Evolutionary conservation across 2,888 invertebrate species (phyloP).

Genomic region (Cartodere bifasciata): DNA sequence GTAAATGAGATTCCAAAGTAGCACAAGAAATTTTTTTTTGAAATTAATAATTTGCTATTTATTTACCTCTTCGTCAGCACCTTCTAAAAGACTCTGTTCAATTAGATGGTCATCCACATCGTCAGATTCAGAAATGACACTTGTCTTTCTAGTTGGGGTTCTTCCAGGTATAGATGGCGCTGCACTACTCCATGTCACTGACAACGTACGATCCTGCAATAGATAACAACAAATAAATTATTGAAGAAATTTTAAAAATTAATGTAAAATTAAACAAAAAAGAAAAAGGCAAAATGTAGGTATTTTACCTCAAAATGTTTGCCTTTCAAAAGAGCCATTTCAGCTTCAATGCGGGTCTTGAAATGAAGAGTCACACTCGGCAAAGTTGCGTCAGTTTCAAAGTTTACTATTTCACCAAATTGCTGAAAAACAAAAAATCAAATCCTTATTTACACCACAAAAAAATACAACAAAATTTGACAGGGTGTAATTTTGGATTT

Average conservation of each 20-base stretch:
- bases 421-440: constrained; percentile 41
- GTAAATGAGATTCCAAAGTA: no score
- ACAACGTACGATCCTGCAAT: constrained; percentile 31
- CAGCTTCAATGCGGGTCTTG: constrained; percentile 65
- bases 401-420: constrained; percentile 79
- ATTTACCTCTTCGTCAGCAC: constrained; percentile 35
- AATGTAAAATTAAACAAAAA: background rate
- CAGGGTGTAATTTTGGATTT: background rate
- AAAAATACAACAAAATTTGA: background rate
- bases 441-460: background rate
- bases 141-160: constrained; percentile 23
- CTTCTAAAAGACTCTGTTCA: constrained; percentile 31
- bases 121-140: constrained; percentile 32
- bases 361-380: constrained; percentile 68
- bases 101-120: constrained; percentile 35
- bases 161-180: constrained; percentile 24
- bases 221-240: constrained; percentile 13
- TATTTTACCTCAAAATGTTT: constrained; percentile 55
- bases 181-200: constrained; percentile 32
- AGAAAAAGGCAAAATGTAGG: constrained; percentile 4
- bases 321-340: constrained; percentile 63
- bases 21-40: no score
- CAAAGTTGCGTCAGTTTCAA: constrained; percentile 56
- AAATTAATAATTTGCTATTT: no score
- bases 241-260: constrained; percentile 1